A percentile compares a stretch with the other conserved stretches of the same genome.
These are phyloP conservation scores for Thymelicus sylvestris DNA, from an alignment of 2,888 invertebrate species.

Conservation along the genomic window DNA sequence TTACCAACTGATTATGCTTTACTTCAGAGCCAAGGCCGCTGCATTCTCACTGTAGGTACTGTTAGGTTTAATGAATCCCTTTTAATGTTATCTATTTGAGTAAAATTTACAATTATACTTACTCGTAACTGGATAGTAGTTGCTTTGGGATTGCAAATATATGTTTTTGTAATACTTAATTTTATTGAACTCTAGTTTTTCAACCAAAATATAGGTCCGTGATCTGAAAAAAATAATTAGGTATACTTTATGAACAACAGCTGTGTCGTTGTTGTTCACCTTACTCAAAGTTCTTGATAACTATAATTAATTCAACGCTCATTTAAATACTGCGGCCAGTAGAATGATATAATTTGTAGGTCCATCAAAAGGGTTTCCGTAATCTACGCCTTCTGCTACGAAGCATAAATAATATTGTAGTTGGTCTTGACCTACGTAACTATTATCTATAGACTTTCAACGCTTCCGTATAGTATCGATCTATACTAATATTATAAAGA, in stretches of 20 bases:
- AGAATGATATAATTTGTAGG: conserved; percentile 41
- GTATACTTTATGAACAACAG: not conserved
- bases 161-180: too few relatives aligned
- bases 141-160: too few relatives aligned
- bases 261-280: conserved; percentile 24
- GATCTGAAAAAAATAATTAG: not conserved
- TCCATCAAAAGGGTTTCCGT: conserved; percentile 55
- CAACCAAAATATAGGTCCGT: too few relatives aligned
- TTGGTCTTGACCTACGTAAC: conserved; percentile 67
- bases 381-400: conserved; percentile 56
- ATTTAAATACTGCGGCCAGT: conserved; percentile 36
- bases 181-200: too few relatives aligned
- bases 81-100: not conserved
- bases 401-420: conserved; percentile 60
- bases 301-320: conserved; percentile 24
- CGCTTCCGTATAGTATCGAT: conserved; percentile 35
- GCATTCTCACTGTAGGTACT: conserved; percentile 75
- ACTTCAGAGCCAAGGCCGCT: conserved; percentile 80
- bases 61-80: conserved; percentile 60
- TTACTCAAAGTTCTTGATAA: conserved; percentile 19
- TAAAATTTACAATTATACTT: too few relatives aligned
- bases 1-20: conserved; percentile 58
- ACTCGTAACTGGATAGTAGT: too few relatives aligned
- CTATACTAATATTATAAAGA: too few relatives aligned
- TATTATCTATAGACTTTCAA: conserved; percentile 36